Conservation (phyloP, 2,888 invertebrate species). For the Agrochola macilenta region DNA sequence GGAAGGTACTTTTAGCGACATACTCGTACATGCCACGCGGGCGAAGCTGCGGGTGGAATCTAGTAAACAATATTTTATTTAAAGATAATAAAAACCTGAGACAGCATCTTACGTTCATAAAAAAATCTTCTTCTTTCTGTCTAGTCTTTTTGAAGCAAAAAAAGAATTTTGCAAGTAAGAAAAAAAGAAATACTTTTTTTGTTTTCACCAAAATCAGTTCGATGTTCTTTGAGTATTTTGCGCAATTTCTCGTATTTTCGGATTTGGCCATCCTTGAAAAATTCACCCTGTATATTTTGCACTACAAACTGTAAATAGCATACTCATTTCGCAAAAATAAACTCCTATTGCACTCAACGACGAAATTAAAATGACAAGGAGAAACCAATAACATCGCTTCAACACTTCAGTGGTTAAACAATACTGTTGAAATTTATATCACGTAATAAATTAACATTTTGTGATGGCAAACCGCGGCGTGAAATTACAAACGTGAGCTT, state of each 20-base stretch:
- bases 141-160: too few relatives aligned
- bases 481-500: conserved; percentile 50
- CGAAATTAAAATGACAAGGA: conserved; percentile 1
- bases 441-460: conserved; percentile 61
- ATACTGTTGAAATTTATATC: conserved; percentile 50
- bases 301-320: neutral
- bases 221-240: neutral
- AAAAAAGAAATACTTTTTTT: too few relatives aligned
- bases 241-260: neutral
- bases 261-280: neutral
- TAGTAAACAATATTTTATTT: neutral
- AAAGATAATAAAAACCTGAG: too few relatives aligned
- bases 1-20: too few relatives aligned
- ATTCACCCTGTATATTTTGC: neutral
- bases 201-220: neutral
- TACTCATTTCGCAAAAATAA: neutral
- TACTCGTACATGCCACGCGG: too few relatives aligned
- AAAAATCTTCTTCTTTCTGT: neutral
- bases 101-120: neutral
- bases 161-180: too few relatives aligned
- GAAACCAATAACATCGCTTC: conserved; percentile 23
- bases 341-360: neutral
- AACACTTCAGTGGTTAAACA: conserved; percentile 22
- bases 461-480: conserved; percentile 56
- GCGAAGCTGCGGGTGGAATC: too few relatives aligned